phyloP scores from a whole-genome alignment of 2,797 vertebrate species.

The Sebastes elongatus region DNA sequence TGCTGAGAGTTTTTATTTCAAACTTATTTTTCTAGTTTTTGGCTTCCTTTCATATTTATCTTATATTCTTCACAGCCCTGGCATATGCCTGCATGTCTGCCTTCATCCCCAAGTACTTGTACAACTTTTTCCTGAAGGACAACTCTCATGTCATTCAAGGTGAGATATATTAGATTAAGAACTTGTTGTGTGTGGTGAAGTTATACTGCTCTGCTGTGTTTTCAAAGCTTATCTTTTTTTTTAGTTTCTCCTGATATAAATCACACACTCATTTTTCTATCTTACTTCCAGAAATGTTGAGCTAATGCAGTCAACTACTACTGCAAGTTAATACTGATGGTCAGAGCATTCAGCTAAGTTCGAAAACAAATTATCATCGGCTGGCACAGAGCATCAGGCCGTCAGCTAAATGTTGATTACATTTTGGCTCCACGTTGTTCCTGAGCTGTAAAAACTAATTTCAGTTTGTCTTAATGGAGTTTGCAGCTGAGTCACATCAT shows the following conservation, averaged over 20 bases:
- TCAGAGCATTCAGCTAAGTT: conserved; percentile 39
- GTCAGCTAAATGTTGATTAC: conserved; percentile 66
- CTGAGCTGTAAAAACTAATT: conserved; percentile 71
- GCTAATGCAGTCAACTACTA: conserved; percentile 15
- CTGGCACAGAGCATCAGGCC: conserved; percentile 41
- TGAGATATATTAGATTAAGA: conserved; percentile 65
- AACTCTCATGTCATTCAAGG: conserved; percentile 99
- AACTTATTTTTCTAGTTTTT: neutral
- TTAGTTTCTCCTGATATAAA: neutral
- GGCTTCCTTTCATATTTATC: conserved; percentile 4
- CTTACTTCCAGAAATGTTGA: neutral
- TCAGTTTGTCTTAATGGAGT: conserved; percentile 68
- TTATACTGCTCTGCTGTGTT: neutral
- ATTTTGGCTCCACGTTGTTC: conserved; percentile 60
- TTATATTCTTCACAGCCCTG: conserved; percentile 83
- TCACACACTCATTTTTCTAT: neutral
- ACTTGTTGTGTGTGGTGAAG: neutral
- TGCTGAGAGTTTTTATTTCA: neutral
- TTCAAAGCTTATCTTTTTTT: neutral
- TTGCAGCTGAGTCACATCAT: conserved; percentile 67
- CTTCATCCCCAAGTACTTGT: conserved; percentile 98
- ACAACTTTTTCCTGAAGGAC: conserved; percentile 99
- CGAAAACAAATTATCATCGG: conserved; percentile 58
- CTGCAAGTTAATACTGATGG: conserved; percentile 26
- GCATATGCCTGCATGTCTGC: conserved; percentile 99